Evolutionary conservation across 2,113 vertebrate species (phyloP), one percentile per base, ranked within the genome.

Genomic region (Menura novaehollandiae): DNA sequence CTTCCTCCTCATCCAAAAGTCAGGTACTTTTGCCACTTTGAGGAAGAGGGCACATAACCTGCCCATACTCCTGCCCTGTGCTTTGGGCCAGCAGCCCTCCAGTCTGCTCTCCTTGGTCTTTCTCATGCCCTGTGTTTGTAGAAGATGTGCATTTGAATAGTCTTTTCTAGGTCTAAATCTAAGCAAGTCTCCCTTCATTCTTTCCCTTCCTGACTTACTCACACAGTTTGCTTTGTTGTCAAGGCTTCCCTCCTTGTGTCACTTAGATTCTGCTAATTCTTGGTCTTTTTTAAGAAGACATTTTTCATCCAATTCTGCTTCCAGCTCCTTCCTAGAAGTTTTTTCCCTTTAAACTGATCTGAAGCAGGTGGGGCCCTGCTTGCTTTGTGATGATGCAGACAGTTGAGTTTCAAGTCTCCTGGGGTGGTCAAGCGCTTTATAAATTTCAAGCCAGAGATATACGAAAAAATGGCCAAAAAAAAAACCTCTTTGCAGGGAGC

Each of bases 301-400:
- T 62, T 83, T 91, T 91, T 23, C 27, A 78, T 84, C 43, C 43
- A 49, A 1, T 60, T 93, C 26, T 13, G 4, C n/a, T 62, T 75
- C 22, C 44, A 79, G 17, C n/a, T 82, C 39, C 15, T 85, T 66
- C n/a, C 28, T 69, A 22, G 26, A 91, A 60, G 9, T 27, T 79
- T 80, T 72, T 91, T n/a, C 47, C 24, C 23, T 75, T 84, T n/a
- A 37, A 91, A 63, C 26, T 53, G 53, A n/a, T 37, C 33, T 18
- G 55, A 80, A 93, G 60, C 89, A 89, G 76, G 68, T 87, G 84
- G 73, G 64, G 2, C 5, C 71, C 62, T 73, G 49, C 67, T 75
- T 6, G 0, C 66, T 6, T 8, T 68, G 58, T 0, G 0, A 58
- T 0, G 0, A 49, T 68, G 74, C 74, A 85, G 78, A 72, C 66